Base-by-base conservation (phyloP, 64 coral and sea anemone species). In the Trachythela sp. region DNA sequence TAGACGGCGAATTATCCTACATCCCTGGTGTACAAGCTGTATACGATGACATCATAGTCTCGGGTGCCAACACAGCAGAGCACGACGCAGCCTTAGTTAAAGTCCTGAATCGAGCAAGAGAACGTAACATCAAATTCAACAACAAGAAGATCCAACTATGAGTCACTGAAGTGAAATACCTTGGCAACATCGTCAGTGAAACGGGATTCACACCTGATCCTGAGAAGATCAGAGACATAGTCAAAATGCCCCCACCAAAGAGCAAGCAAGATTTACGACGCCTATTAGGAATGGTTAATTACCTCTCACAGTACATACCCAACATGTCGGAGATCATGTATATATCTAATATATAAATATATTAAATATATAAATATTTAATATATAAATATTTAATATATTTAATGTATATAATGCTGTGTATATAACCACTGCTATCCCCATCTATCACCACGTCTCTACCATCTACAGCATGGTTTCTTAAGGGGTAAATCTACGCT, bases 121-220 rank as follows among this genome's bases (percentile, higher is more conserved):
- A 80, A 9, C 45, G 67, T 4, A 94, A 90, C 77, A 90, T 84
- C 14, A 93, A 90, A 27, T 94, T 94, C 51, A 87, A 90, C 86
- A 56, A 34, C 43, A 84, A 87, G 6, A 94, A 90, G 43, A 71
- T 93, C 50, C 88, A 94, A 87, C 77, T 90, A 8, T 40, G 84
- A 31, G 43, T 89, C 26, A 84, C 18, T 31, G 18, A 93, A 86
- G 87, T 86, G 14, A 90, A 90, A 32, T 94, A 90, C 77, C 54
- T 88, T 87, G 92, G 92, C 8, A 67, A 90, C 20, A 76, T 93
- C 58, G 29, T 89, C 13, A 89, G 56, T 71, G 48, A 56, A 2
- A 59, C 87, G 22, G 89, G 93, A 70, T 88, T 94, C 35, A 91
- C 85, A 77, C 93, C 93, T 64, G 86, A 94, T 45, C 76, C 86